phyloP scores from a whole-genome alignment of 2,888 invertebrate species.

The Lepas anatifera region DNA sequence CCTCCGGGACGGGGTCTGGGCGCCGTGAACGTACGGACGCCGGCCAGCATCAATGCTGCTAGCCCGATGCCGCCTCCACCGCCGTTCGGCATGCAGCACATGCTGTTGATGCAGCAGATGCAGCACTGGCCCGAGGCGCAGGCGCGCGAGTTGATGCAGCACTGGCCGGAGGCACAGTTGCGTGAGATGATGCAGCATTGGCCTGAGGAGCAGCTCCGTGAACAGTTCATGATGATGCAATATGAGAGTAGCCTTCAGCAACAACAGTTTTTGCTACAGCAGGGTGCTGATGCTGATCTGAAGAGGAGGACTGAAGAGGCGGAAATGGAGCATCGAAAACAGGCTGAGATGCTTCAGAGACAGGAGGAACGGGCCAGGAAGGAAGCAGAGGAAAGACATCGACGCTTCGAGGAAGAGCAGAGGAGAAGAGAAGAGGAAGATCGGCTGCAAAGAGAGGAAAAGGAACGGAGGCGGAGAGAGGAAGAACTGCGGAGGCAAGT shows the following conservation, averaged over 20 bases:
- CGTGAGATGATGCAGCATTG: not conserved
- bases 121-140: not conserved
- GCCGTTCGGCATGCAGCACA: not conserved
- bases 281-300: not conserved
- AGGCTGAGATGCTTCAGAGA: not conserved
- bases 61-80: not conserved
- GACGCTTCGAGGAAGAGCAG: not conserved
- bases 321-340: not conserved
- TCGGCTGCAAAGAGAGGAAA: not conserved
- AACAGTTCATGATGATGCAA: not conserved
- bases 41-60: conserved; percentile 1
- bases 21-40: not conserved
- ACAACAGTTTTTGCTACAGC: not conserved
- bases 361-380: not conserved
- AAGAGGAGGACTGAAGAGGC: not conserved
- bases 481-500: not conserved
- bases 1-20: not conserved
- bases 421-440: not conserved
- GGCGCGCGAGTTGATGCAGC: not conserved
- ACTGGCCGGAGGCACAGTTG: not conserved
- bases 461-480: not conserved
- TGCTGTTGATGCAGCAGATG: not conserved
- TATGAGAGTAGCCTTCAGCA: not conserved
- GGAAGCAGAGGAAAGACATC: not conserved
- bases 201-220: not conserved